phyloP scores from a whole-genome alignment of 2,888 invertebrate species.

The Mythimna loreyi region DNA sequence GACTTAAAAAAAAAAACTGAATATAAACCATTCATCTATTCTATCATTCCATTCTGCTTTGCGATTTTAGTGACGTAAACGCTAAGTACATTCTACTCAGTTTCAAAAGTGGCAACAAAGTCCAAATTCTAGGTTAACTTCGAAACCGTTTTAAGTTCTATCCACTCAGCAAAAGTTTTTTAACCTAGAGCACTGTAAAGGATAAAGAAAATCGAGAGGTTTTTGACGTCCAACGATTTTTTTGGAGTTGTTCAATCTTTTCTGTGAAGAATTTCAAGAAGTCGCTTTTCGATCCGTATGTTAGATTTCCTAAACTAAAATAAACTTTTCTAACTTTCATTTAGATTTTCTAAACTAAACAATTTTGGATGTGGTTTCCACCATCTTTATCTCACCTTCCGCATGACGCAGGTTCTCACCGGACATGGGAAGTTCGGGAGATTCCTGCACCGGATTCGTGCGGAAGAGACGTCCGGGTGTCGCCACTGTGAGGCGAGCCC shows the following conservation, averaged over 20 bases:
- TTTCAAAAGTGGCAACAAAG: constrained; percentile 13
- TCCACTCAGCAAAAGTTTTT: constrained; percentile 15
- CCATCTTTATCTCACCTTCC: too few species aligned
- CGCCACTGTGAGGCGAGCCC: too few species aligned
- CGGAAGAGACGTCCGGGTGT: too few species aligned
- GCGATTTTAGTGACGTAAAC: constrained; percentile 19
- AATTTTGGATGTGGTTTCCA: not conserved
- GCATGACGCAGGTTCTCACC: too few species aligned
- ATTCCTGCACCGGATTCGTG: too few species aligned
- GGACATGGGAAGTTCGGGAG: too few species aligned
- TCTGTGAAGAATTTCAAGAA: not conserved
- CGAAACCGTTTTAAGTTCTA: constrained; percentile 33
- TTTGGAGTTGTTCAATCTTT: not conserved
- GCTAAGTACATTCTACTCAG: constrained; percentile 15
- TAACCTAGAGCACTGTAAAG: constrained; percentile 6
- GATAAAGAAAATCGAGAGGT: not conserved
- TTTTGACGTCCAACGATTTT: constrained; percentile 10
- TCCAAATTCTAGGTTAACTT: constrained; percentile 31
- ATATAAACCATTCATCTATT: constrained; percentile 7
- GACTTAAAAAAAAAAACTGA: not conserved
- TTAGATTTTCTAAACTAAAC: not conserved
- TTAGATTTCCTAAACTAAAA: not conserved
- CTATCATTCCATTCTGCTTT: constrained; percentile 6
- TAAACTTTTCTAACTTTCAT: not conserved
- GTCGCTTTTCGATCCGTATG: too few species aligned